Percentiles rank a stretch among this genome's conserved stretches.
These are phyloP conservation scores for Phortica okadai DNA, from an alignment of 2,888 invertebrate genomes.

Conservation along the genomic window DNA sequence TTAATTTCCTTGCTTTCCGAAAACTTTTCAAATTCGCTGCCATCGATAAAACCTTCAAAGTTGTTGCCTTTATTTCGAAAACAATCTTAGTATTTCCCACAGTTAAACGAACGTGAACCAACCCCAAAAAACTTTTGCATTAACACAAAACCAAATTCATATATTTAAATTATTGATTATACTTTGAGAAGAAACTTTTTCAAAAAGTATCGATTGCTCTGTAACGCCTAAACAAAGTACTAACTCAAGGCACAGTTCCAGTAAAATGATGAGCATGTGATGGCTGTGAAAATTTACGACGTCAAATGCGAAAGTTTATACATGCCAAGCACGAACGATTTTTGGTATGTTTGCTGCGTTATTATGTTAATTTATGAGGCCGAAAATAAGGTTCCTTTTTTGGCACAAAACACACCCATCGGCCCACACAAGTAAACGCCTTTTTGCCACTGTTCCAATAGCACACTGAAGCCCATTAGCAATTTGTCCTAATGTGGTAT, in stretches of 20 bases:
- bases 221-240: too few relatives aligned
- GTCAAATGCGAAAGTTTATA: background rate
- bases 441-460: too few relatives aligned
- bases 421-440: too few relatives aligned
- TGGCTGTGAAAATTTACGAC: too few relatives aligned
- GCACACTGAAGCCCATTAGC: too few relatives aligned
- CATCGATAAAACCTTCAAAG: background rate
- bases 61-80: background rate
- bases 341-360: background rate
- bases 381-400: background rate
- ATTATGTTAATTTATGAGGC: background rate
- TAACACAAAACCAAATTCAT: background rate
- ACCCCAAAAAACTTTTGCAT: background rate
- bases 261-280: too few relatives aligned
- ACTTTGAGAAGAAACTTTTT: background rate
- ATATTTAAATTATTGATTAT: conserved; percentile 16
- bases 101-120: background rate
- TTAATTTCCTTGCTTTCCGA: too few relatives aligned
- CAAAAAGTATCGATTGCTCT: background rate
- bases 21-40: too few relatives aligned
- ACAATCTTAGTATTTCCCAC: background rate
- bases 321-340: background rate
- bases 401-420: background rate
- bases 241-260: too few relatives aligned
- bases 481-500: too few relatives aligned